These are phyloP conservation scores for Apoderus coryli DNA, from an alignment of 2,888 invertebrate genomes.

Conservation along the genomic window DNA sequence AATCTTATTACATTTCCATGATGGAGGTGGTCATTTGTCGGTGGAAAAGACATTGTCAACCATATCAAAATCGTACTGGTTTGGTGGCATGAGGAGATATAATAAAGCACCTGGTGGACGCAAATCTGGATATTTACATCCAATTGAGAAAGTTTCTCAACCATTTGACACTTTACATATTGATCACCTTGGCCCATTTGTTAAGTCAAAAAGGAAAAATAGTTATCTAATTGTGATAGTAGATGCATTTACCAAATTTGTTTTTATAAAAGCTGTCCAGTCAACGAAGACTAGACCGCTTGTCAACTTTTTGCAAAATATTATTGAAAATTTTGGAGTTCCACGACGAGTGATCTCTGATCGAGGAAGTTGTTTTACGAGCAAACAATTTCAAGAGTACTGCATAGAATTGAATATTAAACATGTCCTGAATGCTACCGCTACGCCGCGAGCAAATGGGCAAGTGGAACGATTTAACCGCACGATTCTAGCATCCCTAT, in stretches of 20 bases:
- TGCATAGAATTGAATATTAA: slow-evolving; percentile 4
- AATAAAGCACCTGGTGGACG: slow-evolving; percentile 5
- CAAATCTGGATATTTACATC: slow-evolving; percentile 4
- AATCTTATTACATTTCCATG: slow-evolving; percentile 17
- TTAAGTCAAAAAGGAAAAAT: slow-evolving; percentile 12
- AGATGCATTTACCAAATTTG: too few relatives aligned
- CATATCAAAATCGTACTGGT: slow-evolving; percentile 21
- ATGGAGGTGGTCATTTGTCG: slow-evolving; percentile 20
- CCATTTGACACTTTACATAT: slow-evolving; percentile 6
- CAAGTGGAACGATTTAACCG: slow-evolving; percentile 13
- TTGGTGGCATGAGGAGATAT: slow-evolving; percentile 16
- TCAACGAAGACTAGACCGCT: slow-evolving; percentile 10
- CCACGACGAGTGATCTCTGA: too few relatives aligned
- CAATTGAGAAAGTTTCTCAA: background rate
- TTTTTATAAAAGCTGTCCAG: slow-evolving; percentile 18
- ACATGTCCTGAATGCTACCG: slow-evolving; percentile 9
- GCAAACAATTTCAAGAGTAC: too few relatives aligned
- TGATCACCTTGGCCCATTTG: slow-evolving; percentile 6
- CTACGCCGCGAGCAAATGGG: slow-evolving; percentile 13
- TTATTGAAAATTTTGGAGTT: slow-evolving; percentile 12
- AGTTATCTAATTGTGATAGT: slow-evolving; percentile 19
- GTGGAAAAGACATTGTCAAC: slow-evolving; percentile 14
- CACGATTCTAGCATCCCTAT: slow-evolving; percentile 5
- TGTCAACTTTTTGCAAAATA: slow-evolving; percentile 9
- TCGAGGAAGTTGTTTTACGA: too few relatives aligned